A percentile compares a stretch with the other conserved stretches of the same genome.
phyloP scores from a whole-genome alignment of 2,113 vertebrate genomes.

The Podarcis cretensis region DNA sequence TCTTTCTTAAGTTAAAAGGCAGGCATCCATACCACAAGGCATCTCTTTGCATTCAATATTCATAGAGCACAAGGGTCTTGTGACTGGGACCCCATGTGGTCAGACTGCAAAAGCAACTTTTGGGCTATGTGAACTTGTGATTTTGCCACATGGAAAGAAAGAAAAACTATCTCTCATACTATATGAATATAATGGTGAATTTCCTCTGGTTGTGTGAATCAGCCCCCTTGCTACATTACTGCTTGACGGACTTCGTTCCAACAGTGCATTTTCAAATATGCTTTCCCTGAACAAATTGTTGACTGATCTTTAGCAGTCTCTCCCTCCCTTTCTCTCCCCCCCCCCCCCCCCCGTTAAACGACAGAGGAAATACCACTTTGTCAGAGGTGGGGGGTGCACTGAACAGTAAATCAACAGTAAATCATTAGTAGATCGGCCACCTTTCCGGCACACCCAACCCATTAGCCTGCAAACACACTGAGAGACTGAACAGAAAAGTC shows the following conservation, averaged over 20 bases:
- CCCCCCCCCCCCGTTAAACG: slow-evolving; percentile 43
- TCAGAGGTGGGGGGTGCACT: not conserved
- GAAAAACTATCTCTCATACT: too few relatives aligned
- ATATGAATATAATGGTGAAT: not conserved
- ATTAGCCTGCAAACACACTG: not conserved
- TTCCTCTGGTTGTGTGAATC: not conserved
- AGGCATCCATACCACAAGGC: too few relatives aligned
- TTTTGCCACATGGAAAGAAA: not conserved
- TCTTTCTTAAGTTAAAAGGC: not conserved
- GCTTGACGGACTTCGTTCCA: not conserved
- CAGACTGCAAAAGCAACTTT: not conserved
- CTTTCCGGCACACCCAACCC: not conserved
- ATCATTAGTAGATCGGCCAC: not conserved
- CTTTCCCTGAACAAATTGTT: slow-evolving; percentile 43
- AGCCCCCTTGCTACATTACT: not conserved
- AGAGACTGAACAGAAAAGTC: not conserved
- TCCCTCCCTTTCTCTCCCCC: too few relatives aligned
- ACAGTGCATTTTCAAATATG: slow-evolving; percentile 35
- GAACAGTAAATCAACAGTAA: slow-evolving; percentile 20
- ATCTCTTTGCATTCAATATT: not conserved
- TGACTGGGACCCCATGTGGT: not conserved
- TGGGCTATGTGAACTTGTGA: not conserved
- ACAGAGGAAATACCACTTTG: slow-evolving; percentile 42
- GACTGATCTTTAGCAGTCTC: slow-evolving; percentile 34
- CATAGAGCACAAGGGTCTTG: not conserved